Evolutionary conservation across 2,113 vertebrate genomes (phyloP), one percentile per base, ranked within the genome.

Genomic region (Vulpes ferrilata): DNA sequence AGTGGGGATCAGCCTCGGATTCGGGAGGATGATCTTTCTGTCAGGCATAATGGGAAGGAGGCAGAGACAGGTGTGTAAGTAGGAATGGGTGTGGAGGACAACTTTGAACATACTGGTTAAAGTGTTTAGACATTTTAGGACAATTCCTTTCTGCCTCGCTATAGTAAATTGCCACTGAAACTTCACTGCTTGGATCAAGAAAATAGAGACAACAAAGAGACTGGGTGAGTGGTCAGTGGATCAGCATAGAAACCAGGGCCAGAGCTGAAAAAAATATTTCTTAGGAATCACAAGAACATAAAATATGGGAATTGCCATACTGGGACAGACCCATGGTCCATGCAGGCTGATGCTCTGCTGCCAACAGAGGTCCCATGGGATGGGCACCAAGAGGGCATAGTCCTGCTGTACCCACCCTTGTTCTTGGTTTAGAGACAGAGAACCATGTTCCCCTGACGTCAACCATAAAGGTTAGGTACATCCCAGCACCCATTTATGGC

Each of bases 401-500:
- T 90, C 94, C 53, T 67, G 92, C 38, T 51, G 74, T 90, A 86
- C 81, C 30, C 87, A 51, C 32, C 19, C 90, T 78, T 91, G 81
- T 88, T 98, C 84, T 90, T 57, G 55, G 88, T 97, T 95, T 92
- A 71, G 53, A 96, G 85, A 95, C 82, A 97, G 90, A 96, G 89
- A 96, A 81, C 81, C 88, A 20, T 92, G 95, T 27, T 73, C 60
- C 71, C 7, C 43, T 97, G 97, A 98, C 95, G 93, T 98, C 98
- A 97, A 48, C 87, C 71, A 64, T 81, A 98, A 98, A 98, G 98
- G 97, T 98, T 98, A 98, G 95, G 95, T 96, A 91, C 78, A 94
- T 96, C 95, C 85, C 97, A 98, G 96, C 85, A 88, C 38, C 96
- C 96, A 93, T 95, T 96, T 98, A 97, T 97, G 97, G 93, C 86